phyloP scores from a whole-genome alignment of 1,140 invertebrate species.

The Manduca sexta region DNA sequence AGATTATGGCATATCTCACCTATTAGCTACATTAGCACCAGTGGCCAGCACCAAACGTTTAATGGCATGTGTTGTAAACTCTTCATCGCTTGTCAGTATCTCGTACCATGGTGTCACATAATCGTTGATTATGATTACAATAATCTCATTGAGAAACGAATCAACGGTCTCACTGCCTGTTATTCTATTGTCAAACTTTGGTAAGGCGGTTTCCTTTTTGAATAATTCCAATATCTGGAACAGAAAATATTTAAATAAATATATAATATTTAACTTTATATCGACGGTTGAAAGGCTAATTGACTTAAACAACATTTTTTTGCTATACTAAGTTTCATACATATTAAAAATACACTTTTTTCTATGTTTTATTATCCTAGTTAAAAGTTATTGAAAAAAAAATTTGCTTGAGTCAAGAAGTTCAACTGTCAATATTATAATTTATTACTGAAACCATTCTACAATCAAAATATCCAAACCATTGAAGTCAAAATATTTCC shows the following conservation, averaged over 20 bases:
- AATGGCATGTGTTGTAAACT: conserved; percentile 73
- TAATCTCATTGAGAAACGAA: conserved; percentile 74
- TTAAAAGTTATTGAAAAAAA: too few relatives aligned
- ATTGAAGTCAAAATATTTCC: too few relatives aligned
- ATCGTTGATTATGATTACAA: conserved; percentile 84
- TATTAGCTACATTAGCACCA: conserved; percentile 75
- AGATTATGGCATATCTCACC: conserved; percentile 61
- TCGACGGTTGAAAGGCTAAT: too few relatives aligned
- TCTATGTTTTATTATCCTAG: too few relatives aligned
- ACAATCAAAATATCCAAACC: too few relatives aligned
- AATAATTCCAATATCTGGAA: conserved; percentile 37
- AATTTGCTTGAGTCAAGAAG: too few relatives aligned
- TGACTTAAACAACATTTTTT: too few relatives aligned
- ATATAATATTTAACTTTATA: too few relatives aligned
- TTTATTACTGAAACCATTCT: too few relatives aligned
- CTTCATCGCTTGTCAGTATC: conserved; percentile 73
- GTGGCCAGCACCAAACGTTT: conserved; percentile 73
- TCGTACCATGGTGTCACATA: conserved; percentile 88
- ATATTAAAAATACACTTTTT: too few relatives aligned
- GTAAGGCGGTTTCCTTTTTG: conserved; percentile 31
- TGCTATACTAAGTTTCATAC: too few relatives aligned
- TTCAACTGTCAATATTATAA: too few relatives aligned
- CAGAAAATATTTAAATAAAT: not conserved
- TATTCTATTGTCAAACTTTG: conserved; percentile 58
- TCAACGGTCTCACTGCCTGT: conserved; percentile 68